A percentile compares a stretch with the other conserved stretches of the same genome.
Conservation (phyloP, 2,888 invertebrate species). For the Tachina lurida region DNA sequence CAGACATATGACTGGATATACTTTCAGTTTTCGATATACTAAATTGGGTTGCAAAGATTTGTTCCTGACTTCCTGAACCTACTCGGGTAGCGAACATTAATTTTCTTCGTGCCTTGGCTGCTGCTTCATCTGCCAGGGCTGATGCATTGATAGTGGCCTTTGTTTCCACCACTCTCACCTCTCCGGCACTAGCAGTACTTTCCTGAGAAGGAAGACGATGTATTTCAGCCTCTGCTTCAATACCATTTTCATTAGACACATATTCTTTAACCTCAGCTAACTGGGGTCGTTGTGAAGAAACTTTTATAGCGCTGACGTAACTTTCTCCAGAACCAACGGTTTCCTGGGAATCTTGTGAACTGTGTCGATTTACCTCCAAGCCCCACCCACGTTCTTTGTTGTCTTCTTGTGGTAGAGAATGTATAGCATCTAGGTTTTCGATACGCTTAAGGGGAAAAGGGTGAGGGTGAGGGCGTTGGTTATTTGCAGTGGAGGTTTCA, state of each 20-base stretch:
- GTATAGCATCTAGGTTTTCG: constrained; percentile 85
- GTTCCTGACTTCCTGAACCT: constrained; percentile 86
- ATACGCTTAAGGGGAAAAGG: constrained; percentile 74
- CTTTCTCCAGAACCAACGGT: constrained; percentile 83
- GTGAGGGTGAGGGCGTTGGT: constrained; percentile 18
- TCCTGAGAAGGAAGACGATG: constrained; percentile 77
- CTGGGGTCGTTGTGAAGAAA: constrained; percentile 72
- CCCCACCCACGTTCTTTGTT: constrained; percentile 79
- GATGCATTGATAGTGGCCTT: constrained; percentile 77
- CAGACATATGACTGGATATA: constrained; percentile 86
- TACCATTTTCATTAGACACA: constrained; percentile 76
- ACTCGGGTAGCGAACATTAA: constrained; percentile 87
- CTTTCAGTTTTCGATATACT: constrained; percentile 87
- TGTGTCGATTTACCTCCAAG: constrained; percentile 80
- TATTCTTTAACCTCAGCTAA: constrained; percentile 76
- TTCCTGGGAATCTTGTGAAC: constrained; percentile 84
- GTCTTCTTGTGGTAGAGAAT: constrained; percentile 84
- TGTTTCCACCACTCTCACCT: constrained; percentile 76
- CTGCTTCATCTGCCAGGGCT: constrained; percentile 73
- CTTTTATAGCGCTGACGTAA: constrained; percentile 75
- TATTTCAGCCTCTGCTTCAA: constrained; percentile 76
- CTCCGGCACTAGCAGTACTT: constrained; percentile 77
- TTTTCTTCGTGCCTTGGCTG: constrained; percentile 82
- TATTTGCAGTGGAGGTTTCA: constrained; percentile 26
- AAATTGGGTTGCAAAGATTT: constrained; percentile 87